Percentiles rank a stretch among this genome's conserved stretches.
Evolutionary conservation across 2,888 invertebrate species (phyloP).

Genomic region (Myopa testacea): DNA sequence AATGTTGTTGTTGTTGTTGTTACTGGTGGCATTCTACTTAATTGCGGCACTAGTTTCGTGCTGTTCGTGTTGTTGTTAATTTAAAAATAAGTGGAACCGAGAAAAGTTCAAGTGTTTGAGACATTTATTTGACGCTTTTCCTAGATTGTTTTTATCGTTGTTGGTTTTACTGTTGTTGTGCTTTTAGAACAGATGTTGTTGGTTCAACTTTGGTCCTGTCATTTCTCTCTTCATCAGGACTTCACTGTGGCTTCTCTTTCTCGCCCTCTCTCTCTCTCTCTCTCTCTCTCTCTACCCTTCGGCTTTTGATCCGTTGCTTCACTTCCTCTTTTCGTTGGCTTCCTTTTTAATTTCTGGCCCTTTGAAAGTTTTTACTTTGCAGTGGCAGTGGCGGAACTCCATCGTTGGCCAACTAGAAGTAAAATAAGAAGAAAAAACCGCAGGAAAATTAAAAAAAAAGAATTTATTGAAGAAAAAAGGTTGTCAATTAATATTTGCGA

Average conservation of each 20-base stretch:
- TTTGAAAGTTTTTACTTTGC: constrained; percentile 60
- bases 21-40: constrained; percentile 43
- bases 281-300: neutral
- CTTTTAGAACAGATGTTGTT: constrained; percentile 43
- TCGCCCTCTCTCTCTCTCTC: neutral
- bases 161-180: constrained; percentile 42
- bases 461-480: constrained; percentile 2
- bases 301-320: neutral
- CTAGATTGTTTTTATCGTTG: constrained; percentile 26
- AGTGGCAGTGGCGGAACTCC: constrained; percentile 59
- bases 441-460: constrained; percentile 25
- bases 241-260: neutral
- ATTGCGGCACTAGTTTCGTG: constrained; percentile 40
- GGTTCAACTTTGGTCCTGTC: constrained; percentile 34
- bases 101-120: constrained; percentile 16
- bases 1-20: constrained; percentile 22
- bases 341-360: constrained; percentile 57
- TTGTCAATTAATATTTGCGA: constrained; percentile 23
- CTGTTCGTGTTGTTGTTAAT: constrained; percentile 36
- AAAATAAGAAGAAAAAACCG: constrained; percentile 33
- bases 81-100: constrained; percentile 22
- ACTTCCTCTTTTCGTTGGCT: constrained; percentile 8
- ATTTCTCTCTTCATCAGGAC: neutral
- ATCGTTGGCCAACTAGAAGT: constrained; percentile 57
- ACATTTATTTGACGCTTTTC: constrained; percentile 30